A percentile compares a stretch with the other conserved stretches of the same genome.
Evolutionary conservation across 2,888 invertebrate species (phyloP).

Genomic region (Drosophila paramelanica): DNA sequence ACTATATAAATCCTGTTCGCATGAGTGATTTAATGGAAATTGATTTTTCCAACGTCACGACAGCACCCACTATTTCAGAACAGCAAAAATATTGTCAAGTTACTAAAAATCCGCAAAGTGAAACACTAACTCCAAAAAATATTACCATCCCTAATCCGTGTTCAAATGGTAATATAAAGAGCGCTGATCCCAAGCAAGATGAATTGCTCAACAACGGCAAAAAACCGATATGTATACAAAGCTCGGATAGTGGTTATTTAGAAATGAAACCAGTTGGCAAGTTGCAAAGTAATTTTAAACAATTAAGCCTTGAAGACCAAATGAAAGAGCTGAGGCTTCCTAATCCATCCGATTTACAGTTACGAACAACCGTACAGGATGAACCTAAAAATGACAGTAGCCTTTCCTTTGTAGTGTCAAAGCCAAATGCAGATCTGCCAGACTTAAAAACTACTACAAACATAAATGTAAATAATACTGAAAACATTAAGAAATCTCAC

Average conservation of each 20-base stretch:
- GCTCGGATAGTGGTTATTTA: constrained; percentile 86
- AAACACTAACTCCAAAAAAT: constrained; percentile 22
- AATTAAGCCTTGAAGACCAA: constrained; percentile 43
- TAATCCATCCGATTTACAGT: constrained; percentile 7
- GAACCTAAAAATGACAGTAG: constrained; percentile 18
- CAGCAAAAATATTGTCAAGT: constrained; percentile 42
- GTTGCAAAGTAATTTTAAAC: constrained; percentile 24
- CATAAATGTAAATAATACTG: constrained; percentile 17
- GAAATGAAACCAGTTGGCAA: constrained; percentile 87
- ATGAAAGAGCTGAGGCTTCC: constrained; percentile 44
- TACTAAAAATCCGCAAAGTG: constrained; percentile 32
- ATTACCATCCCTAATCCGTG: constrained; percentile 20
- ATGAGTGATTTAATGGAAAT: constrained; percentile 94
- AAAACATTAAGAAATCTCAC: constrained; percentile 15
- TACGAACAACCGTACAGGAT: constrained; percentile 2
- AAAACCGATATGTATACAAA: constrained; percentile 21
- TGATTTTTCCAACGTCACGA: constrained; percentile 87
- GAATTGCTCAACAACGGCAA: constrained; percentile 36
- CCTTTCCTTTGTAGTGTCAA: constrained; percentile 5
- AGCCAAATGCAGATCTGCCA: constrained; percentile 22
- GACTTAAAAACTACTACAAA: constrained; percentile 20
- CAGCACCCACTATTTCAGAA: constrained; percentile 45
- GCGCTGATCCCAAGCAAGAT: constrained; percentile 35
- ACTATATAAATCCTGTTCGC: constrained; percentile 87
- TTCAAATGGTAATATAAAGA: constrained; percentile 49